Percentiles rank a stretch among this genome's conserved stretches.
These are phyloP conservation scores for Spheniscus mendiculus DNA, from an alignment of 2,113 vertebrate species.

Conservation along the genomic window DNA sequence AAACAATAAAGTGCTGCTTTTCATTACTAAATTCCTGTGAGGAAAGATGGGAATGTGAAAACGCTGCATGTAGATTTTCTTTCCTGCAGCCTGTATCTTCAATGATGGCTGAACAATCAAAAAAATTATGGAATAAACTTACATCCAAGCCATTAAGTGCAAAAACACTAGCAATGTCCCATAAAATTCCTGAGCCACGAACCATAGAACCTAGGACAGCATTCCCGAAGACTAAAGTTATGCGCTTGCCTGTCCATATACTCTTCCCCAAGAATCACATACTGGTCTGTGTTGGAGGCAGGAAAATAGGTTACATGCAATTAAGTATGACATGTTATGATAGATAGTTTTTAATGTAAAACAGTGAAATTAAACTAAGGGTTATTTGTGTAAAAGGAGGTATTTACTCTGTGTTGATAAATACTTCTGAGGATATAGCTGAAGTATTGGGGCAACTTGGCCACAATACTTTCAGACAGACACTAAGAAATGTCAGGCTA, in stretches of 20 bases:
- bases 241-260: not conserved
- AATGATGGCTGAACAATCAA: not conserved
- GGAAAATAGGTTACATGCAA: not conserved
- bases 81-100: not conserved
- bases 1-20: not conserved
- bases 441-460: not conserved
- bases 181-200: not conserved
- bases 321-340: not conserved
- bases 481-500: not conserved
- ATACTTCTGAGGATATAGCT: not conserved
- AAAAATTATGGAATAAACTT: not conserved
- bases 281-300: not conserved
- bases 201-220: not conserved
- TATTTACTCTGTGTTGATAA: not conserved
- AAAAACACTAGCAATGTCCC: not conserved
- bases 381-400: not conserved
- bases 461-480: not conserved
- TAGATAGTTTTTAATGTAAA: not conserved
- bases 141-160: not conserved
- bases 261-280: not conserved
- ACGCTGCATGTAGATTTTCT: not conserved
- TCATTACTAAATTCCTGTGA: not conserved
- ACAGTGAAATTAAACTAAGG: not conserved
- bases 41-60: not conserved
- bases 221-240: not conserved